Evolutionary conservation across 2,888 invertebrate species (phyloP).

Genomic region (Orchestes rusci): DNA sequence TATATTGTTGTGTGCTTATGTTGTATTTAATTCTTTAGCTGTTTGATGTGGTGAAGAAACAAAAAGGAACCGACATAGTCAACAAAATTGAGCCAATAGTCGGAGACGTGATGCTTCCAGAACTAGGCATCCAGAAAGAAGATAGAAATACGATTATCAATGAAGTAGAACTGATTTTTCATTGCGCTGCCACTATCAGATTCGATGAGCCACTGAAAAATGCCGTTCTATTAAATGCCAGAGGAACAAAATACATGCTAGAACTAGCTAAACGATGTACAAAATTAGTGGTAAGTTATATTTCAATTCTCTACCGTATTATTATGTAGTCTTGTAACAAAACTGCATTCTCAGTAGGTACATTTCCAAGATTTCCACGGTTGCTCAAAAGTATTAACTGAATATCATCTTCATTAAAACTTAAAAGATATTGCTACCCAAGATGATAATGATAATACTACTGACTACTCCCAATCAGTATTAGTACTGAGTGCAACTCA

Average conservation of each 20-base stretch:
- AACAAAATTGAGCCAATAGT: conserved; percentile 63
- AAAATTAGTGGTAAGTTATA: conserved; percentile 63
- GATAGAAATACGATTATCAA: conserved; percentile 59
- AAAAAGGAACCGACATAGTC: conserved; percentile 55
- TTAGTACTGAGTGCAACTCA: no score
- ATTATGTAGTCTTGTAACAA: no score
- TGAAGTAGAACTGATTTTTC: conserved; percentile 78
- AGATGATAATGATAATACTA: no score
- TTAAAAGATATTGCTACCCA: no score
- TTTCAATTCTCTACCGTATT: no score
- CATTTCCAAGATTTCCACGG: no score
- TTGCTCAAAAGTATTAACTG: no score
- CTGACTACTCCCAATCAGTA: no score
- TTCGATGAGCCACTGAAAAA: conserved; percentile 88
- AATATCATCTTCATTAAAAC: no score
- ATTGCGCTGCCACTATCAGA: conserved; percentile 65
- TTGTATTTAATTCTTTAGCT: conserved; percentile 64
- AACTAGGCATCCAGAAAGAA: conserved; percentile 60
- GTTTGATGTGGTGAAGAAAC: conserved; percentile 62
- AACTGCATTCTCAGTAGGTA: no score
- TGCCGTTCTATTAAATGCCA: conserved; percentile 85
- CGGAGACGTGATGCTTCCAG: conserved; percentile 64
- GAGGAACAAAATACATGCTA: conserved; percentile 83
- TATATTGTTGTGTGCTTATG: no score
- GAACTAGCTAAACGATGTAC: conserved; percentile 72